Conservation (phyloP, 1,140 invertebrate species). For the Conus betulinus region DNA sequence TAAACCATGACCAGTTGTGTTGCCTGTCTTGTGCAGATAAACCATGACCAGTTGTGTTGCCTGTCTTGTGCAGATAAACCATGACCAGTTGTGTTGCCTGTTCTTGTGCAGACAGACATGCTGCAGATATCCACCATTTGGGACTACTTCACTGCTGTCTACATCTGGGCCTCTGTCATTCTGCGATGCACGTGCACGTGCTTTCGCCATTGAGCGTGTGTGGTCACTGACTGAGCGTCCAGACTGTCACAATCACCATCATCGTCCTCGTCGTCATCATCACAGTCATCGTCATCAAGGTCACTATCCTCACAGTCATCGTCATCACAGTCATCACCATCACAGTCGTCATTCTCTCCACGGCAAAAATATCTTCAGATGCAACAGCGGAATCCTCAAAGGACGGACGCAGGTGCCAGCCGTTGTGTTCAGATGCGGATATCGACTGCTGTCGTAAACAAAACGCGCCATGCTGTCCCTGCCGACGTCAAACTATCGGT, state of each 20-base stretch:
- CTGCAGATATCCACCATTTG: background rate
- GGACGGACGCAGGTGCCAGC: too few relatives aligned
- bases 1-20: too few relatives aligned
- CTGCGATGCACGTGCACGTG: conserved; percentile 20
- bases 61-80: too few relatives aligned
- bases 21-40: too few relatives aligned
- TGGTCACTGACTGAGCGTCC: background rate
- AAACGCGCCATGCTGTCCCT: background rate
- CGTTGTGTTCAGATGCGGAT: background rate
- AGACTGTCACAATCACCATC: background rate
- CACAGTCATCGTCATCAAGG: too few relatives aligned
- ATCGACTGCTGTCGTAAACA: background rate
- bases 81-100: too few relatives aligned
- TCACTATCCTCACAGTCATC: background rate
- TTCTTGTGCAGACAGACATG: background rate
- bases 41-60: too few relatives aligned
- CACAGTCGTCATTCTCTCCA: background rate
- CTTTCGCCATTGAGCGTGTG: background rate
- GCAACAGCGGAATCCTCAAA: too few relatives aligned
- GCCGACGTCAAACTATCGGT: background rate
- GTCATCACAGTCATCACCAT: background rate
- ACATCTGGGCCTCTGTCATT: conserved; percentile 6
- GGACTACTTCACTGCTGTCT: background rate
- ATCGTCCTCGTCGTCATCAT: background rate
- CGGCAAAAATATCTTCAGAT: background rate